A percentile compares a stretch with the other conserved stretches of the same genome.
Conservation (phyloP, 2,797 vertebrate species). For the Zenarchopterus dispar region DNA sequence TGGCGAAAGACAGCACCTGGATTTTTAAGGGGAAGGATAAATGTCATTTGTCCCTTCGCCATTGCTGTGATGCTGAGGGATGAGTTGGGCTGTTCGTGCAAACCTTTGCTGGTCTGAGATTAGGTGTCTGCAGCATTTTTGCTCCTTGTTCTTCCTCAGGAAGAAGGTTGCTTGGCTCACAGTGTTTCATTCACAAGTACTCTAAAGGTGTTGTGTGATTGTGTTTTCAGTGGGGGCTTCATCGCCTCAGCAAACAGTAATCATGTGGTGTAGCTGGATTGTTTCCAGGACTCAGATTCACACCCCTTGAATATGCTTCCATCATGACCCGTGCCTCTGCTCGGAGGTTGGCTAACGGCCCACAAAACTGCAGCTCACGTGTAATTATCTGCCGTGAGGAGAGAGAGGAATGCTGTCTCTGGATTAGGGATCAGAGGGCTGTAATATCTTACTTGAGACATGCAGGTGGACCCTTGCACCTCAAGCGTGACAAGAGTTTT, state of each 20-base stretch:
- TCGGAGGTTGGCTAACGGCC: constrained; percentile 62
- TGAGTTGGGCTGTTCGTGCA: constrained; percentile 11
- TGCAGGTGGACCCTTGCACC: constrained; percentile 44
- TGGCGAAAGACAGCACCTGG: constrained; percentile 46
- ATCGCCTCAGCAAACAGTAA: constrained; percentile 45
- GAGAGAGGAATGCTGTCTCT: constrained; percentile 70
- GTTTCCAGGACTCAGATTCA: constrained; percentile 65
- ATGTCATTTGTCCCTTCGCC: constrained; percentile 10
- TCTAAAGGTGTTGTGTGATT: constrained; percentile 22
- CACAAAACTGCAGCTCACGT: constrained; percentile 65
- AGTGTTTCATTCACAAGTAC: constrained; percentile 25
- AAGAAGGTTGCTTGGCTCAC: constrained; percentile 1
- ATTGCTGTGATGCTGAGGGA: constrained; percentile 12
- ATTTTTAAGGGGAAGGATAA: constrained; percentile 25
- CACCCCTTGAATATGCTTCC: constrained; percentile 55
- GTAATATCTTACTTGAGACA: constrained; percentile 49
- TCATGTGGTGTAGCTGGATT: constrained; percentile 62
- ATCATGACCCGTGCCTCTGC: constrained; percentile 57
- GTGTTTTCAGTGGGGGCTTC: constrained; percentile 48
- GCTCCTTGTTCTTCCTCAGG: not conserved
- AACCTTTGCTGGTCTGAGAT: constrained; percentile 5
- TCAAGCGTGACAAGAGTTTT: constrained; percentile 35
- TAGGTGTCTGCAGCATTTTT: constrained; percentile 8
- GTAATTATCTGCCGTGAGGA: constrained; percentile 68
- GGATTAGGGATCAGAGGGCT: constrained; percentile 70